Evolutionary conservation across 2,888 invertebrate species (phyloP), one percentile per base, ranked within the genome.

Genomic region (Timema cristinae): DNA sequence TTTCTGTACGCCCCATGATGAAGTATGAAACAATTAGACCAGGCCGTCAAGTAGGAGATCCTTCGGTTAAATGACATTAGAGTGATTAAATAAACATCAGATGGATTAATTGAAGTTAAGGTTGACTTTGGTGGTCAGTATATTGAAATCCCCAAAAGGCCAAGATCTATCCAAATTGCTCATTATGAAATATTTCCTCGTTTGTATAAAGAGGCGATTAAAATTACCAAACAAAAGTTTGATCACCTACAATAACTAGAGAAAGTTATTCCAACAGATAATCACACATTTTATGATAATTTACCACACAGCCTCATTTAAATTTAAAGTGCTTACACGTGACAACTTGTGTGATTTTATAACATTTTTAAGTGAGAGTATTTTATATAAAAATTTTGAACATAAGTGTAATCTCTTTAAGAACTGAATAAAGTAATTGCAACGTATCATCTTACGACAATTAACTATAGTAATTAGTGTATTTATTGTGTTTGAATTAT

Each of bases 201-300:
- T 15, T 59, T 59, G 59, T 32, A 16, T 32, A 59, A 13, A 9
- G 59, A 59, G 32, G 16, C 13, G 0, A 32, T 59, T 32, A 59
- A 59, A 9, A 59, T 59, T 16, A 15, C 59, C 32, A 32, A 59
- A 59, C 15, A 59, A 32, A 59, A 59, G 32, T 59, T 15, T 15
- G 9, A 59, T 11, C 59, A 59, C 59, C 59, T 11, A 15, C 59
- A 59, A 13, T 0, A n/a, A 32, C 15, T 11, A 32, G n/a, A 59
- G 59, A n/a, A 32, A 7, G 59, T 59, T 59, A n/a, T 7, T 59
- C 59, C 59, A 15, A 59, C 59, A n/a, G 59, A 59, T 59, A 9
- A 15, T 8, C 59, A 59, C 32, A 16, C 59, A 16, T 59, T 11
- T n/a, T n/a, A n/a, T 59, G 15, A 59, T n/a, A 59, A 32, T 59